Percentiles rank a stretch among this genome's conserved stretches.
These are phyloP conservation scores for Cantharis rustica DNA, from an alignment of 2,888 invertebrate species.

Conservation along the genomic window DNA sequence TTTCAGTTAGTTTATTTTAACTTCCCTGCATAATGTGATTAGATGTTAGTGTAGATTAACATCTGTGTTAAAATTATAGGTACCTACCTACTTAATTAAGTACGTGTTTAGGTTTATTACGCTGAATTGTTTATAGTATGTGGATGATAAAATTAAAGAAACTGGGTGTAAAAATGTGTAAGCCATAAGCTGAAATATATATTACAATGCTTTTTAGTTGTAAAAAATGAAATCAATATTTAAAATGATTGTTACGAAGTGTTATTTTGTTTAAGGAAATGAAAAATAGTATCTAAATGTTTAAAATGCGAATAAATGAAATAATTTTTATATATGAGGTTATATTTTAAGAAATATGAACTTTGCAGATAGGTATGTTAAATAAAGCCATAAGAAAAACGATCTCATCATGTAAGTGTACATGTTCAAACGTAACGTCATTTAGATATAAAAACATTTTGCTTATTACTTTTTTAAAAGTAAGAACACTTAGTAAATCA, in stretches of 20 bases:
- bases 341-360: slow-evolving; percentile 7
- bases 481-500: slow-evolving; percentile 41
- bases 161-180: no score
- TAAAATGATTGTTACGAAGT: background rate
- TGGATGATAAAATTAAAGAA: background rate
- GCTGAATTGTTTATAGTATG: background rate
- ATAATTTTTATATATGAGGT: background rate
- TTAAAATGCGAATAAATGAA: background rate
- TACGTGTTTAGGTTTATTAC: background rate
- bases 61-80: background rate
- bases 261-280: background rate
- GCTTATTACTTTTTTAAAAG: slow-evolving; percentile 32
- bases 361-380: background rate
- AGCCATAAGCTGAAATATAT: no score
- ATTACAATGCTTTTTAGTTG: no score
- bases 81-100: background rate
- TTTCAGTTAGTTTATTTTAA: background rate
- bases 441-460: slow-evolving; percentile 29
- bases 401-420: slow-evolving; percentile 23
- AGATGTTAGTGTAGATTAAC: background rate
- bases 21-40: background rate
- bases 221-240: background rate
- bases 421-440: slow-evolving; percentile 20
- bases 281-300: background rate
- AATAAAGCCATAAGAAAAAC: slow-evolving; percentile 7